phyloP scores from a whole-genome alignment of 2,888 invertebrate species.

The Phyto melanocephala region DNA sequence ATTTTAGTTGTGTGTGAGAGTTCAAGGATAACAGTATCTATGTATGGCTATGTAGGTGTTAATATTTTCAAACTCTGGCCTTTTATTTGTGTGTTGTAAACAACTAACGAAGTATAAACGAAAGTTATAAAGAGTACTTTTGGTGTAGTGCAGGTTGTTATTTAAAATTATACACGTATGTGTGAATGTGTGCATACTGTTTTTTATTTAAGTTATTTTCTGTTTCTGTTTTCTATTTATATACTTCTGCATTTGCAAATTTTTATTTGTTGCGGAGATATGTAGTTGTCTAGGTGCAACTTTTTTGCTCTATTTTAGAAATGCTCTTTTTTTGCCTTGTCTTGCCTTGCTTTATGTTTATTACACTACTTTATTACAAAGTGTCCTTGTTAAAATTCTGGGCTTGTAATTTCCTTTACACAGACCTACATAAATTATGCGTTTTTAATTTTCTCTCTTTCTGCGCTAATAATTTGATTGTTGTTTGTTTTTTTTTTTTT shows the following conservation, averaged over 20 bases:
- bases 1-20: neutral
- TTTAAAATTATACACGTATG: neutral
- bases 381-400: conserved; percentile 57
- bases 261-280: neutral
- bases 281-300: neutral
- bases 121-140: conserved; percentile 36
- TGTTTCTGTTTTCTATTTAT: conserved; percentile 3
- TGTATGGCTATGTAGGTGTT: conserved; percentile 9
- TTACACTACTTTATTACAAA: conserved; percentile 17
- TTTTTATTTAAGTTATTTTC: neutral
- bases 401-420: conserved; percentile 65
- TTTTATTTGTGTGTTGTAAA: conserved; percentile 13
- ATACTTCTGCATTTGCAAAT: neutral
- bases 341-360: neutral
- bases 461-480: conserved; percentile 1
- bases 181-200: neutral
- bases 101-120: conserved; percentile 44
- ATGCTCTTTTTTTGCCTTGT: conserved; percentile 5
- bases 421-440: conserved; percentile 66
- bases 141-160: neutral
- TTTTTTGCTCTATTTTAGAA: no score
- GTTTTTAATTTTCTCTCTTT: conserved; percentile 56
- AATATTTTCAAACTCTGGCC: neutral
- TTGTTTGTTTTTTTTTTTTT: neutral
- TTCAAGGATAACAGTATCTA: neutral